Conservation (phyloP, 2,113 vertebrate genomes). For the Sporophila hypoxantha region DNA sequence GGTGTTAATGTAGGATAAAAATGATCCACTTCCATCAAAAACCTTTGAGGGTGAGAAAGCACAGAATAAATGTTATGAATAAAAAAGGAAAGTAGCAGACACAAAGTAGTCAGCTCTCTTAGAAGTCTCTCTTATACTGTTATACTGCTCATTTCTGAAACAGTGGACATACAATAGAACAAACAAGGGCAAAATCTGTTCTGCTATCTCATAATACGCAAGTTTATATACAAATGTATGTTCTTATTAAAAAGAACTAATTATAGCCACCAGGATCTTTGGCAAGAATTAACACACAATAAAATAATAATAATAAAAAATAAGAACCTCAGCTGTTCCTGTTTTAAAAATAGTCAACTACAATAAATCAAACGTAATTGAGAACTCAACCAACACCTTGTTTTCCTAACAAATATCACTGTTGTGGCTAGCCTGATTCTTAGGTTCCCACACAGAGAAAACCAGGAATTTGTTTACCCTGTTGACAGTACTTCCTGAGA, state of each 20-base stretch:
- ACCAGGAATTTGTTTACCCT: not conserved
- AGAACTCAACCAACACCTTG: not conserved
- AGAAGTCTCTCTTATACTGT: not conserved
- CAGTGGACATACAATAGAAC: not conserved
- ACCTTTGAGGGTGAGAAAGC: constrained; percentile 72
- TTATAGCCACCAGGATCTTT: not conserved
- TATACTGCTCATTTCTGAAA: not conserved
- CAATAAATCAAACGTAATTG: not conserved
- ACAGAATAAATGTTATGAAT: constrained; percentile 3
- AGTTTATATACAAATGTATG: not conserved
- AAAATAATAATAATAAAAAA: not conserved
- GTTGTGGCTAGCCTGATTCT: not conserved
- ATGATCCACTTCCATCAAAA: constrained; percentile 95
- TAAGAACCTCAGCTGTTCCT: not conserved
- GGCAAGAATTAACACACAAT: not conserved
- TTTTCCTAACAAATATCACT: not conserved
- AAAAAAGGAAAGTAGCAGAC: not conserved
- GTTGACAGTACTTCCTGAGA: not conserved
- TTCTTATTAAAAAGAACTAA: not conserved
- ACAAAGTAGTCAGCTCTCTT: not conserved
- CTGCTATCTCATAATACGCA: not conserved
- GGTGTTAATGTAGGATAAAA: constrained; percentile 97
- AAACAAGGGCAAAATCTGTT: not conserved
- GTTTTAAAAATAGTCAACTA: constrained; percentile 10
- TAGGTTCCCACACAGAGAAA: not conserved